A percentile compares a stretch with the other conserved stretches of the same genome.
Conservation (phyloP, 2,888 invertebrate genomes). For the Escarpia spicata region DNA sequence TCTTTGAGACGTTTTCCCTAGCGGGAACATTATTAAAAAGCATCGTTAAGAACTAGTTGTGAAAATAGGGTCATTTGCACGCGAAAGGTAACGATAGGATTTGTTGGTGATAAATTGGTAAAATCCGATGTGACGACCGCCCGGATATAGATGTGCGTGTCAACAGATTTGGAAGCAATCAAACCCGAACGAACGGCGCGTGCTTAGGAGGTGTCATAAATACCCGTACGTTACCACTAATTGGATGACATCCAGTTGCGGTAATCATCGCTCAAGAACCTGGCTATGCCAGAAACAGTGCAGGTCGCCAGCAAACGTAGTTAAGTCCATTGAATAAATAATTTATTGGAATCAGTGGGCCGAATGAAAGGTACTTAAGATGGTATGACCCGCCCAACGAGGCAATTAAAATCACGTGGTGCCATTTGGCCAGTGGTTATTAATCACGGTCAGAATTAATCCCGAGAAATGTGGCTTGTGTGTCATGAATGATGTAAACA, state of each 20-base stretch:
- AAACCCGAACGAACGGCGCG: not conserved
- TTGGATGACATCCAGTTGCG: not conserved
- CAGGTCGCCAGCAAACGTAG: not conserved
- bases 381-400: not conserved
- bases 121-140: not conserved
- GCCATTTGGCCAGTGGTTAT: not conserved
- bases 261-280: not conserved
- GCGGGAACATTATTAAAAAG: too few relatives aligned
- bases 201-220: not conserved
- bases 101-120: too few relatives aligned
- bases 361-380: not conserved
- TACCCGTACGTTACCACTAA: slow-evolving; percentile 6
- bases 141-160: not conserved
- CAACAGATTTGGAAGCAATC: not conserved
- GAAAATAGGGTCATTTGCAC: not conserved
- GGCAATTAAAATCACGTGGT: not conserved
- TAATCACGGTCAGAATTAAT: not conserved
- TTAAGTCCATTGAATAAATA: not conserved
- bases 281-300: not conserved
- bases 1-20: too few relatives aligned
- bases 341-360: not conserved
- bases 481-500: not conserved
- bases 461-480: not conserved
- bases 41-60: too few relatives aligned
- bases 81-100: too few relatives aligned